phyloP scores from a whole-genome alignment of 2,888 invertebrate genomes.

The Diarsia rubi region DNA sequence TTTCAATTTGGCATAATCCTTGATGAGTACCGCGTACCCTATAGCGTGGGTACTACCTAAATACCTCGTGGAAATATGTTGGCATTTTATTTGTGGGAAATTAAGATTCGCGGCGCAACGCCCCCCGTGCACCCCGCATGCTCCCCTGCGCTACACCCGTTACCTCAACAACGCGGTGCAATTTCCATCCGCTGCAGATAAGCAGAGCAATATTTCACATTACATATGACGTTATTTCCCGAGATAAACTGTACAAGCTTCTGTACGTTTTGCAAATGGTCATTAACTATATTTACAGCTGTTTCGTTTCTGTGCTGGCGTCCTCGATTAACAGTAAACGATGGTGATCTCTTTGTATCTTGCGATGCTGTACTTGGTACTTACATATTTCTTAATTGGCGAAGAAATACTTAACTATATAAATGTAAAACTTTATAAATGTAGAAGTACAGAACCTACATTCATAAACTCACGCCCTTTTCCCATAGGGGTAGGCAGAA shows the following conservation, averaged over 20 bases:
- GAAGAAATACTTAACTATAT: neutral
- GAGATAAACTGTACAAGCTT: constrained; percentile 66
- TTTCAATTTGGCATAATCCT: constrained; percentile 51
- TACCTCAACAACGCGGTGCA: constrained; percentile 70
- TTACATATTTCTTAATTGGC: neutral
- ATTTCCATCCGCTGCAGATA: constrained; percentile 81
- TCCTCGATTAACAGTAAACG: constrained; percentile 11
- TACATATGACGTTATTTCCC: constrained; percentile 73
- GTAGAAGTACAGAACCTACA: neutral
- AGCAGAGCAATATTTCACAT: constrained; percentile 81
- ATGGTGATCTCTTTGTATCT: constrained; percentile 17
- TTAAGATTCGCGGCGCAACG: constrained; percentile 77
- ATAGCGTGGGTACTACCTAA: neutral
- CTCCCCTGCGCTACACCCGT: constrained; percentile 44
- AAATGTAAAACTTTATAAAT: constrained; percentile 11
- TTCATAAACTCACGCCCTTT: no score
- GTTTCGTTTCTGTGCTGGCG: neutral
- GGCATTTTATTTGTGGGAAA: constrained; percentile 82
- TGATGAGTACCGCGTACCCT: constrained; percentile 31
- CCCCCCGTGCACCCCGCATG: constrained; percentile 21
- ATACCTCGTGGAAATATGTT: constrained; percentile 70
- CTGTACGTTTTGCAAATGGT: constrained; percentile 35
- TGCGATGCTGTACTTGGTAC: neutral
- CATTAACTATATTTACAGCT: constrained; percentile 45
- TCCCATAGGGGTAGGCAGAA: no score